Evolutionary conservation across 2,888 invertebrate genomes (phyloP).

Genomic region (Ophioninae sp.): DNA sequence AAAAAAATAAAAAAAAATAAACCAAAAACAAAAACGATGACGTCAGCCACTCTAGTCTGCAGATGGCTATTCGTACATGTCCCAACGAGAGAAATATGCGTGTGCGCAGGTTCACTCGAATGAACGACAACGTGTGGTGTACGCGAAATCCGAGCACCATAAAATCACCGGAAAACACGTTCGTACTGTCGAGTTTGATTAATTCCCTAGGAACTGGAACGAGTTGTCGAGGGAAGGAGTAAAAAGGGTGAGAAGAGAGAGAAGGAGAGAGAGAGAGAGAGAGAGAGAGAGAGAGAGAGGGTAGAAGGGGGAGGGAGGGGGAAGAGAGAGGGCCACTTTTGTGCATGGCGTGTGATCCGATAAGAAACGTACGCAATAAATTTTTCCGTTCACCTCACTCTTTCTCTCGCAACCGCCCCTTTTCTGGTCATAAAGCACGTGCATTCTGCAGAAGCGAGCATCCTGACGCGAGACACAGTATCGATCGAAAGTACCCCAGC

Average conservation of each 20-base stretch:
- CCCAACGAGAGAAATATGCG: background rate
- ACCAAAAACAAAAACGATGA: background rate
- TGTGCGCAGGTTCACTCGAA: background rate
- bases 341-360: conserved; percentile 54
- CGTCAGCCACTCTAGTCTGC: background rate
- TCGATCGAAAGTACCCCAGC: background rate
- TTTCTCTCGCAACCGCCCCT: background rate
- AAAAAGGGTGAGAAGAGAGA: conserved; percentile 38
- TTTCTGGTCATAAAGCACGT: conserved; percentile 43
- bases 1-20: background rate
- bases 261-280: background rate
- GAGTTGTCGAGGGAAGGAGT: no score
- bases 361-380: conserved; percentile 60
- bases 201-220: conserved; percentile 70
- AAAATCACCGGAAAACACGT: conserved; percentile 67
- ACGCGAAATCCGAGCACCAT: conserved; percentile 51
- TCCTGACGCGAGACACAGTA: background rate
- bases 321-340: conserved; percentile 4
- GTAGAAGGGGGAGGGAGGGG: background rate
- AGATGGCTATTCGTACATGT: background rate
- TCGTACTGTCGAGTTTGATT: conserved; percentile 72
- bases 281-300: background rate
- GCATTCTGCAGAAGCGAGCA: conserved; percentile 3
- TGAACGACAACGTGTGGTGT: conserved; percentile 17
- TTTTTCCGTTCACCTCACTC: conserved; percentile 34